Percentiles rank a stretch among this genome's conserved stretches.
phyloP scores from a whole-genome alignment of 2,888 invertebrate genomes.

The Apamea sordens region DNA sequence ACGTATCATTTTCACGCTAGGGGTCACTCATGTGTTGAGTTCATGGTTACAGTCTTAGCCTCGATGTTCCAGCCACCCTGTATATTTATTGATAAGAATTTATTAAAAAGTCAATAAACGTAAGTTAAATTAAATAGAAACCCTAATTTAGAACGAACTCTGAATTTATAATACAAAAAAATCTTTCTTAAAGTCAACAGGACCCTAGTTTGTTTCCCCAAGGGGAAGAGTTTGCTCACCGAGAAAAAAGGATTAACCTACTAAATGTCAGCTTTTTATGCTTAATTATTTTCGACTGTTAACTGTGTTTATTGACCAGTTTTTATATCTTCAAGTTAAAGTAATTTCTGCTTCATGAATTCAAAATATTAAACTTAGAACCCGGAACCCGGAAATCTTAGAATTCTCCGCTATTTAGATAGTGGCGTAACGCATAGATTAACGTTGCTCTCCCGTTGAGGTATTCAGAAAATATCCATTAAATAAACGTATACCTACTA shows the following conservation, averaged over 20 bases:
- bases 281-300: conserved; percentile 47
- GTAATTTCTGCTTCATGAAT: conserved; percentile 1
- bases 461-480: neutral
- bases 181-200: conserved; percentile 63
- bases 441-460: neutral
- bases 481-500: neutral
- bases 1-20: neutral
- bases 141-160: conserved; percentile 36
- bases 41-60: neutral
- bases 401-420: neutral
- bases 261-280: conserved; percentile 59
- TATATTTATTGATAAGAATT: neutral
- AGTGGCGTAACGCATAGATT: neutral
- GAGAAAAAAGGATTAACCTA: conserved; percentile 64
- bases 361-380: conserved; percentile 1
- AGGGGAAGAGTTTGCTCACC: conserved; percentile 60
- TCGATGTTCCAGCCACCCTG: neutral
- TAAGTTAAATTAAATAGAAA: conserved; percentile 39
- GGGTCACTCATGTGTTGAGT: neutral
- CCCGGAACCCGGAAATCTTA: neutral
- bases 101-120: conserved; percentile 7
- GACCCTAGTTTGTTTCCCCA: conserved; percentile 54
- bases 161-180: conserved; percentile 31
- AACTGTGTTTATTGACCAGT: conserved; percentile 24
- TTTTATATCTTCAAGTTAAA: conserved; percentile 25